Evolutionary conservation across 1,140 invertebrate species (phyloP).

Genomic region (Drosophila sechellia): DNA sequence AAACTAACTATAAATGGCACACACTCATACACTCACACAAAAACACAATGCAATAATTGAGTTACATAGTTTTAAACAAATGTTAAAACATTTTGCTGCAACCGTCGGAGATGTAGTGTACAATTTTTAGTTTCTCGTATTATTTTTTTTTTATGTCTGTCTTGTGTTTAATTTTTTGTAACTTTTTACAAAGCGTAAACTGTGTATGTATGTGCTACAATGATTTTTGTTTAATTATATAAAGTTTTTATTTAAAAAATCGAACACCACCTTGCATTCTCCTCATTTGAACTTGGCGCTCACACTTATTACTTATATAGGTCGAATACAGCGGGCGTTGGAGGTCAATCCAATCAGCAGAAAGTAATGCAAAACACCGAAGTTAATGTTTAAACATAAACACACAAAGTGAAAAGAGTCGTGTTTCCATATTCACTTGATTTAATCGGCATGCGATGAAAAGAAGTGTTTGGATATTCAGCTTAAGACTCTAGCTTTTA

Average conservation of each 20-base stretch:
- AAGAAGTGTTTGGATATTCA: too few relatives aligned
- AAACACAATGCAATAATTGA: constrained; percentile 72
- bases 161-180: constrained; percentile 32
- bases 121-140: constrained; percentile 21
- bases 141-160: constrained; percentile 25
- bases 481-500: background rate
- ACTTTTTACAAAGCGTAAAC: constrained; percentile 49
- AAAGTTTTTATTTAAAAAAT: constrained; percentile 67
- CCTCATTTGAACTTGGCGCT: constrained; percentile 12
- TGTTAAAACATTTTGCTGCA: constrained; percentile 46
- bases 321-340: background rate
- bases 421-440: constrained; percentile 18
- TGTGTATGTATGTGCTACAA: constrained; percentile 75
- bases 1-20: constrained; percentile 50
- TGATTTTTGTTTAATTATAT: constrained; percentile 75
- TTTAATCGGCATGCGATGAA: background rate
- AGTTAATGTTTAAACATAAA: constrained; percentile 21
- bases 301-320: background rate
- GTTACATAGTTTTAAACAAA: constrained; percentile 74
- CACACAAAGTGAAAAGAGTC: background rate
- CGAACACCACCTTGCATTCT: constrained; percentile 19
- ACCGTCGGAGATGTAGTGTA: constrained; percentile 49
- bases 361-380: constrained; percentile 34
- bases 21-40: constrained; percentile 38
- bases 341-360: constrained; percentile 6